Base-by-base conservation (phyloP, 2,888 invertebrate genomes). In the Hydropsyche betteni region DNA sequence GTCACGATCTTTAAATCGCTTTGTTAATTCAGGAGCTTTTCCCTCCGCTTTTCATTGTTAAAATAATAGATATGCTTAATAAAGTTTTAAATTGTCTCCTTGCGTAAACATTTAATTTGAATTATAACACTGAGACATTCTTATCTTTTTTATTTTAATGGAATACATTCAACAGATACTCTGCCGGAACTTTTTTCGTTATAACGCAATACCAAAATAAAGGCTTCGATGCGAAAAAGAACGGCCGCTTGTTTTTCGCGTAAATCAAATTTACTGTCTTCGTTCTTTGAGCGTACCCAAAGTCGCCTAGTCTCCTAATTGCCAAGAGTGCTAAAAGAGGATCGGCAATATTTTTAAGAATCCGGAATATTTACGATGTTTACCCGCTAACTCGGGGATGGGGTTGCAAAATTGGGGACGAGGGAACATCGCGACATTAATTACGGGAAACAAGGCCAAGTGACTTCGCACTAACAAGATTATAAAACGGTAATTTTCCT, bases 211-310 rank as follows among this genome's bases (percentile, higher is more conserved):
- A 34, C 14, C 1, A 24, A 24, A 24, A 24, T 55, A 24, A 58
- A 44, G 58, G 24, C 10, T 33, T 55, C 14, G 34, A 12, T 16
- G 34, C 38, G 38, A 52, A 44, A n/a, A 51, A 5, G 68, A 34
- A 68, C 4, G 51, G 51, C 36, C 33, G 69, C 61, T 78, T 78
- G 78, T 78, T 76, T 78, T 76, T 71, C 74, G 64, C 78, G 74
- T 78, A 78, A 78, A 78, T 77, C 78, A 78, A 78, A 78, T 77
- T 78, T 78, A 78, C 74, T 61, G 61, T 51, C 72, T 24, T 36
- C 72, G 55, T 70, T 24, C 51, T 38, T 34, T 14, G n/a, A 24
- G 5, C 51, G 50, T 7, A 58, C 61, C 58, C 52, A 16, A 58
- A 44, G 16, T 52, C 34, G 55, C 38, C 36, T 55, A 24, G 14